Conservation (phyloP, 2,888 invertebrate species). For the Cancer borealis region DNA sequence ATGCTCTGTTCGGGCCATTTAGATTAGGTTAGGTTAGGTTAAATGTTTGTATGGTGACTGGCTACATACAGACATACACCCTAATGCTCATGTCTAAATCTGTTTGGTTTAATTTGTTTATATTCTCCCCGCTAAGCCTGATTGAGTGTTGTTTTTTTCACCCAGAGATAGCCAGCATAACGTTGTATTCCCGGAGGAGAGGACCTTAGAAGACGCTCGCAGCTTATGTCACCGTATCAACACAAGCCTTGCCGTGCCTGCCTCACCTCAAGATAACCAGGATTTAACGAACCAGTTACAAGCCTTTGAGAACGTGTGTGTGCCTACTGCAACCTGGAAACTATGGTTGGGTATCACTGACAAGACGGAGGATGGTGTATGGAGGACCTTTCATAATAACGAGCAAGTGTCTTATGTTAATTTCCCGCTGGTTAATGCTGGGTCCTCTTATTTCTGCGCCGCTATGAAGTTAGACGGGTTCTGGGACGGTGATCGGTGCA, state of each 20-base stretch:
- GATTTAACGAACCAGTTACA: constrained; percentile 2
- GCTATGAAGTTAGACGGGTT: constrained; percentile 41
- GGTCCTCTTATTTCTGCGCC: constrained; percentile 39
- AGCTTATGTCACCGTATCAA: constrained; percentile 48
- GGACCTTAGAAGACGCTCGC: constrained; percentile 26
- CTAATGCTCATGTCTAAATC: background rate
- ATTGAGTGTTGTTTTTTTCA: background rate
- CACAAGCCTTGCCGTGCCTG: constrained; percentile 52
- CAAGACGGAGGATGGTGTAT: constrained; percentile 54
- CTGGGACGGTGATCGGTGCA: constrained; percentile 57
- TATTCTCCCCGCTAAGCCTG: background rate
- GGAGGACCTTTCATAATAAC: constrained; percentile 37
- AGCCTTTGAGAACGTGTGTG: constrained; percentile 48
- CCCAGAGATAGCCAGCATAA: constrained; percentile 51
- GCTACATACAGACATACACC: too few species aligned
- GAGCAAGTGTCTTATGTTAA: constrained; percentile 44
- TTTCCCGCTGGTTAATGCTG: constrained; percentile 41
- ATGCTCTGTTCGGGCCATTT: too few species aligned
- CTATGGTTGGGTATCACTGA: constrained; percentile 66
- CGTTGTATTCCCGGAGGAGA: constrained; percentile 54
- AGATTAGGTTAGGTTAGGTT: too few species aligned
- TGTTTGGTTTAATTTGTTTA: background rate
- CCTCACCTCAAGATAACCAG: constrained; percentile 51
- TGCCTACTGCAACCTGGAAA: constrained; percentile 58
- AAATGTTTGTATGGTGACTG: too few species aligned